Conservation (phyloP, 2,888 invertebrate species). For the Ametastegia equiseti region DNA sequence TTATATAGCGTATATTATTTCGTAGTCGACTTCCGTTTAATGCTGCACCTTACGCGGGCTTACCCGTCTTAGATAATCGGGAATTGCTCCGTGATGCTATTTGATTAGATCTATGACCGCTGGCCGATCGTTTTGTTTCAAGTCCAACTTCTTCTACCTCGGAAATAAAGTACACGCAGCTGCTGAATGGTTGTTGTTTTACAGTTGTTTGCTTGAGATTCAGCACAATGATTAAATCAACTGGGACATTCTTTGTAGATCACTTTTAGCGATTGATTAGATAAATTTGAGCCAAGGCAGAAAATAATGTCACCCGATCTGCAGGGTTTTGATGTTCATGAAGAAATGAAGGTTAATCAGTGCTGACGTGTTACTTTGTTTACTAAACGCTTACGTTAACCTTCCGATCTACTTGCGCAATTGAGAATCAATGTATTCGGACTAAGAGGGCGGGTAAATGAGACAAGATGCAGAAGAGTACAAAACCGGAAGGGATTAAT, state of each 20-base stretch:
- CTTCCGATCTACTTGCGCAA: not conserved
- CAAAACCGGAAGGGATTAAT: conserved; percentile 33
- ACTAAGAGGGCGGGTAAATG: not conserved
- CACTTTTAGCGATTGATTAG: not conserved
- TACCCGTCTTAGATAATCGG: conserved; percentile 10
- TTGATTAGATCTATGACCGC: not conserved
- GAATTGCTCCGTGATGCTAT: conserved; percentile 13
- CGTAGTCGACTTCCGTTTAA: conserved; percentile 3
- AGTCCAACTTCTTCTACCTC: not conserved
- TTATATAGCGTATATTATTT: too few species aligned
- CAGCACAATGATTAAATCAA: not conserved
- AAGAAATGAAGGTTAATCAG: not conserved
- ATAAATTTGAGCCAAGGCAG: not conserved
- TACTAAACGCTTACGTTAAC: not conserved
- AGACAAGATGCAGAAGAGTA: conserved; percentile 16
- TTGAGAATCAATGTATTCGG: not conserved
- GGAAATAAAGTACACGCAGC: not conserved
- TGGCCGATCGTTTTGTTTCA: not conserved
- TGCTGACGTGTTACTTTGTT: not conserved
- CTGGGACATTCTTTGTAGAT: not conserved
- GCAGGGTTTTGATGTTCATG: not conserved
- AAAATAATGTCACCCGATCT: not conserved
- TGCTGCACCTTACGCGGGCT: conserved; percentile 5
- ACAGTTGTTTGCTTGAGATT: conserved; percentile 22
- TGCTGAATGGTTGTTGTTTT: not conserved